Evolutionary conservation across 2,888 invertebrate species (phyloP).

Genomic region (Carpatolechia fugitivella): DNA sequence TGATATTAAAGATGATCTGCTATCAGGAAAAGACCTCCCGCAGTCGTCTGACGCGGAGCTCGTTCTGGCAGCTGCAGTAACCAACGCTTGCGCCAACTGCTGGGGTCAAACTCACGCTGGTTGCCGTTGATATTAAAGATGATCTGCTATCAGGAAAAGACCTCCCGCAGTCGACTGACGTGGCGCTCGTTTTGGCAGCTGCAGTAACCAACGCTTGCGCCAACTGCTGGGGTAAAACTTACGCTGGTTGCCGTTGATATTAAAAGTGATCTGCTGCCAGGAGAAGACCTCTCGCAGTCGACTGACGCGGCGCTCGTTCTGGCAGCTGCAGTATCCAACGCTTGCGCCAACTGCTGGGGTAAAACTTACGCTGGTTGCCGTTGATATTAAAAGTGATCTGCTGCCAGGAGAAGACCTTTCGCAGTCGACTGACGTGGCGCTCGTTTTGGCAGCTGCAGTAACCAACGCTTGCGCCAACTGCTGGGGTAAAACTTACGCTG

Average conservation of each 20-base stretch:
- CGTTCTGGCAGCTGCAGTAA: no score
- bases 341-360: no score
- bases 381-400: conserved; percentile 67
- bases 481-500: no score
- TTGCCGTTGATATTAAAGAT: conserved; percentile 65
- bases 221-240: no score
- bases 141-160: conserved; percentile 72
- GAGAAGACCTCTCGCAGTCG: conserved; percentile 62
- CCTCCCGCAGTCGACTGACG: conserved; percentile 53
- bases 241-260: conserved; percentile 57
- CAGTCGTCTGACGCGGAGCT: conserved; percentile 39
- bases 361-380: conserved; percentile 47
- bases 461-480: no score
- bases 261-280: conserved; percentile 71
- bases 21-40: conserved; percentile 73
- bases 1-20: conserved; percentile 65
- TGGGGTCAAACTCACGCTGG: conserved; percentile 42
- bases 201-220: no score
- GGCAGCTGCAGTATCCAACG: no score
- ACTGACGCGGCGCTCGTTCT: conserved; percentile 32
- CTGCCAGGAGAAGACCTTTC: conserved; percentile 72
- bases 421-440: conserved; percentile 39
- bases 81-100: no score
- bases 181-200: conserved; percentile 14
- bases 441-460: no score